Conservation (phyloP, 2,113 vertebrate genomes). For the Rousettus leschenaultii region DNA sequence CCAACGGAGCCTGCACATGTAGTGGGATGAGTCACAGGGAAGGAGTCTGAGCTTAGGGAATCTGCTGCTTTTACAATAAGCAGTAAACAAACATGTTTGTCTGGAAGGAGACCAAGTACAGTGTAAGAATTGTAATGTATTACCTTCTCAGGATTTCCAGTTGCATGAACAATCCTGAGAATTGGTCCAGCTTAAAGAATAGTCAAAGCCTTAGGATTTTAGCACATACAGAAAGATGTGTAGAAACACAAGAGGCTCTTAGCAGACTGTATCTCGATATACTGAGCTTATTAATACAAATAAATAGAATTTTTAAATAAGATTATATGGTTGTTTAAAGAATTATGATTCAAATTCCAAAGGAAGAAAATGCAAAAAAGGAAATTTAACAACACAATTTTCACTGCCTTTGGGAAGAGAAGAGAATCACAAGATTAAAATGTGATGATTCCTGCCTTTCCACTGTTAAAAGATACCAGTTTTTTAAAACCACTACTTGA, state of each 20-base stretch:
- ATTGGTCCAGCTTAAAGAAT: not conserved
- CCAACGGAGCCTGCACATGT: not conserved
- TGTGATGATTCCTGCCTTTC: not conserved
- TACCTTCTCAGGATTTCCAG: not conserved
- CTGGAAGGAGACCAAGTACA: not conserved
- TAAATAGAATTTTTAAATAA: not conserved
- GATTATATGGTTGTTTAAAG: not conserved
- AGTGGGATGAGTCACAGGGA: not conserved
- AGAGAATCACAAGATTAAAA: slow-evolving; percentile 13
- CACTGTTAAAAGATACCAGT: not conserved
- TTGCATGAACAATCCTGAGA: not conserved
- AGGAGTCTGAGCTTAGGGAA: not conserved
- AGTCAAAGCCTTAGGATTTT: not conserved
- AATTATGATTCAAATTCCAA: not conserved
- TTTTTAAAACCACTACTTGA: not conserved
- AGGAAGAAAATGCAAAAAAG: not conserved
- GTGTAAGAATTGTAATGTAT: not conserved
- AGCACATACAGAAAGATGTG: not conserved
- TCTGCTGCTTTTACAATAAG: not conserved
- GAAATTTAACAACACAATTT: not conserved
- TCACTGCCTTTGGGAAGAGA: slow-evolving; percentile 3
- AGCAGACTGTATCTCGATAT: not conserved
- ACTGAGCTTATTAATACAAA: not conserved
- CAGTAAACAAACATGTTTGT: not conserved
- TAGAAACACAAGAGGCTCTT: not conserved